Conservation (phyloP, 2,888 invertebrate genomes). For the Pimpla rufipes region DNA sequence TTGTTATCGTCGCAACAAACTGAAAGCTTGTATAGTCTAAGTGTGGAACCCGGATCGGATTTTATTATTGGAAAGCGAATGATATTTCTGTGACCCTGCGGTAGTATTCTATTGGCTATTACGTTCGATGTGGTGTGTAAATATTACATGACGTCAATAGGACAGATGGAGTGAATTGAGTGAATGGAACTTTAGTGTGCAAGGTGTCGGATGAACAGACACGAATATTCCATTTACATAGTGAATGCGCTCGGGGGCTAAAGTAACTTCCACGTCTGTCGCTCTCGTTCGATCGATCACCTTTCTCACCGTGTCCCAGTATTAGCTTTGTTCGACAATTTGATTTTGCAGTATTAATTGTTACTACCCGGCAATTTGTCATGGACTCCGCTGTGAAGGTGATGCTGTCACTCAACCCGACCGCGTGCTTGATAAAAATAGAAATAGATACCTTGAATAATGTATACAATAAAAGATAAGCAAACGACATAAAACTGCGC, state of each 20-base stretch:
- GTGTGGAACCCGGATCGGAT: background rate
- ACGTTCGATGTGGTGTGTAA: background rate
- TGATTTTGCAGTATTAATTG: background rate
- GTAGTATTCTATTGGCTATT: background rate
- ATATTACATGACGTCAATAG: background rate
- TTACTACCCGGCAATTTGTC: constrained; percentile 43
- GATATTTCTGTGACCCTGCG: background rate
- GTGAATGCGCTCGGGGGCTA: background rate
- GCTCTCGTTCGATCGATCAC: background rate
- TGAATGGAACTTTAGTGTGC: constrained; percentile 28
- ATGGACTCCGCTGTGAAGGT: constrained; percentile 26
- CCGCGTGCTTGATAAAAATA: constrained; percentile 6
- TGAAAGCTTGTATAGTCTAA: background rate
- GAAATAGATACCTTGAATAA: constrained; percentile 41
- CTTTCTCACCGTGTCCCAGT: background rate
- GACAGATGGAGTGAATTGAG: background rate
- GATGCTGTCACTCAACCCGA: background rate
- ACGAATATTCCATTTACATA: constrained; percentile 43
- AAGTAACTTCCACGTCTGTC: background rate
- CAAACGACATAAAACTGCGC: constrained; percentile 11
- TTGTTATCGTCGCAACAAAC: background rate
- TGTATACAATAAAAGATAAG: constrained; percentile 30
- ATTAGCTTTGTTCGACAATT: background rate
- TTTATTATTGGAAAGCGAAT: background rate
- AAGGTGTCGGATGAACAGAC: constrained; percentile 37